A percentile compares a stretch with the other conserved stretches of the same genome.
Evolutionary conservation across 2,113 vertebrate species (phyloP).

Genomic region (Carettochelys insculpta): DNA sequence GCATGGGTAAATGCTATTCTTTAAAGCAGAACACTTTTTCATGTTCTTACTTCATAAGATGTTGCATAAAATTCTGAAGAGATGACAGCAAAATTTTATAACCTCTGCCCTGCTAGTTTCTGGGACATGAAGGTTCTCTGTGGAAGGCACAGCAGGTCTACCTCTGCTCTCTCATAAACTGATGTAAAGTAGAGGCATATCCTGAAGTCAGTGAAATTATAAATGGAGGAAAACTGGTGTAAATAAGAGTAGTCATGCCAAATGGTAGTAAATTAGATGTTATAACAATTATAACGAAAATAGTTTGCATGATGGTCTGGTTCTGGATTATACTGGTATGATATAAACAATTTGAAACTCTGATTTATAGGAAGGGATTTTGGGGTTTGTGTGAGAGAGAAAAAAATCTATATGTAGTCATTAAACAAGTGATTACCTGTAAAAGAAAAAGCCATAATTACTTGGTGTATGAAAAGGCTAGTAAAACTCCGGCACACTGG

Average conservation of each 20-base stretch:
- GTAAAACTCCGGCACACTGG: background rate
- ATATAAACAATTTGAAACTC: background rate
- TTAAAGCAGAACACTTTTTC: conserved; percentile 1
- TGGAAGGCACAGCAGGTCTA: background rate
- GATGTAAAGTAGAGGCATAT: background rate
- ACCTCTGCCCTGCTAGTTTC: background rate
- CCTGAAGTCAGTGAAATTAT: background rate
- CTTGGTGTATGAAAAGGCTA: background rate
- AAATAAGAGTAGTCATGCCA: background rate
- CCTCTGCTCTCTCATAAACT: background rate
- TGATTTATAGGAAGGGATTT: background rate
- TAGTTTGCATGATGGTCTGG: background rate
- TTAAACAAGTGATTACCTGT: background rate
- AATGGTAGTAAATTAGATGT: background rate
- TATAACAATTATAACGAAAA: background rate
- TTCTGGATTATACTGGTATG: background rate
- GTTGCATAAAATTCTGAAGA: background rate
- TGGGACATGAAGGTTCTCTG: background rate
- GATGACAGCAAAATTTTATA: background rate
- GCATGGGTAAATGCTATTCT: too few species aligned
- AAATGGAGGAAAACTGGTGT: background rate
- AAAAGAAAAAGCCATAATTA: background rate
- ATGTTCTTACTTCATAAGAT: background rate
- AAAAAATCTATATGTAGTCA: background rate
- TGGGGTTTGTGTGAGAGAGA: background rate